Conservation (phyloP, 1,140 invertebrate genomes). For the Dolichoris vasculosae region DNA sequence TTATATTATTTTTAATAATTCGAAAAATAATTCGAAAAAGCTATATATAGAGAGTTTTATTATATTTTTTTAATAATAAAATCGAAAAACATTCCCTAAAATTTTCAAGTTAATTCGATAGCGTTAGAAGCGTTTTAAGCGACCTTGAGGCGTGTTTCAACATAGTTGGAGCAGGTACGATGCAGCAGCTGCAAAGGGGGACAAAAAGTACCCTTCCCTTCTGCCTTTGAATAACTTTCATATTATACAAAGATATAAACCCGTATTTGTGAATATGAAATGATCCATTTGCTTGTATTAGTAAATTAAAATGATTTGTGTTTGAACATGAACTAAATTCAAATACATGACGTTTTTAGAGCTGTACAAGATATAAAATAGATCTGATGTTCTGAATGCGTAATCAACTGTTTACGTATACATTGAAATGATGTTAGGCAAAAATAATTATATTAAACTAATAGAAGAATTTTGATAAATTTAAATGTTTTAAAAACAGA, state of each 20-base stretch:
- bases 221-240: slow-evolving; percentile 5
- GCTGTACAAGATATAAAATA: background rate
- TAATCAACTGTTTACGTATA: too few relatives aligned
- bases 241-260: background rate
- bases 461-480: background rate
- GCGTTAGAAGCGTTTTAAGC: background rate
- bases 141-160: background rate
- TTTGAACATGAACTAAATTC: background rate
- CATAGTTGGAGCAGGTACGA: background rate
- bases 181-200: background rate
- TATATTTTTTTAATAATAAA: background rate
- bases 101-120: background rate
- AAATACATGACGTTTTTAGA: background rate
- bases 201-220: background rate
- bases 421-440: background rate
- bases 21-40: background rate
- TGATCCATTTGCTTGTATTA: background rate
- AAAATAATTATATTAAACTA: background rate
- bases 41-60: background rate
- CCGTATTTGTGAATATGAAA: background rate
- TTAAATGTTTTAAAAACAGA: background rate
- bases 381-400: background rate
- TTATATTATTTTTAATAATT: background rate
- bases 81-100: background rate
- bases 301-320: background rate